These are phyloP conservation scores for Hypsopygia costalis DNA, from an alignment of 2,888 invertebrate genomes.

Conservation along the genomic window DNA sequence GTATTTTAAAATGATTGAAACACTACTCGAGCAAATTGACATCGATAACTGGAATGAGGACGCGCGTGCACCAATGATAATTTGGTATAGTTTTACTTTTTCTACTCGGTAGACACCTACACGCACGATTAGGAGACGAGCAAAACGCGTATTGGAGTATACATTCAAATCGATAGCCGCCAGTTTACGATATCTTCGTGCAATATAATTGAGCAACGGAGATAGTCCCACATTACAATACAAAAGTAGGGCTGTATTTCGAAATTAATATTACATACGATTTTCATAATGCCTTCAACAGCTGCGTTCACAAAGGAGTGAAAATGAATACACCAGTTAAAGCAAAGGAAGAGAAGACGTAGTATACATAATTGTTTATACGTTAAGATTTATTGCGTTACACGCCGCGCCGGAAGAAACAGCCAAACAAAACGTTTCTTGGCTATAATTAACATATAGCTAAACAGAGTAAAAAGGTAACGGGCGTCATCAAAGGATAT, in stretches of 20 bases:
- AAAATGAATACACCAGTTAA: slow-evolving; percentile 20
- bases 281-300: slow-evolving; percentile 15
- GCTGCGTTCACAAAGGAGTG: slow-evolving; percentile 14
- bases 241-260: slow-evolving; percentile 24
- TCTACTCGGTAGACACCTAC: slow-evolving; percentile 1
- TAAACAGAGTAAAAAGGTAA: slow-evolving; percentile 32
- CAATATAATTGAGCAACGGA: slow-evolving; percentile 41
- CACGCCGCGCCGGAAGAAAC: slow-evolving; percentile 55
- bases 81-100: slow-evolving; percentile 37
- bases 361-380: slow-evolving; percentile 40
- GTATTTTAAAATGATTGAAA: slow-evolving; percentile 25
- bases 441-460: slow-evolving; percentile 50
- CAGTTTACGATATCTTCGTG: slow-evolving; percentile 25
- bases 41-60: slow-evolving; percentile 39
- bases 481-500: slow-evolving; percentile 23
- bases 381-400: slow-evolving; percentile 44
- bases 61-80: slow-evolving; percentile 39
- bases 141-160: neutral
- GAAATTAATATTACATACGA: slow-evolving; percentile 20
- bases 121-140: neutral
- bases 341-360: slow-evolving; percentile 24
- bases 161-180: slow-evolving; percentile 8
- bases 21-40: slow-evolving; percentile 41
- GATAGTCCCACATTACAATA: slow-evolving; percentile 25
- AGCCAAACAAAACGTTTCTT: slow-evolving; percentile 47